Percentiles rank a stretch among this genome's conserved stretches.
Conservation (phyloP, 2,888 invertebrate genomes). For the Zygogramma bicolorata region DNA sequence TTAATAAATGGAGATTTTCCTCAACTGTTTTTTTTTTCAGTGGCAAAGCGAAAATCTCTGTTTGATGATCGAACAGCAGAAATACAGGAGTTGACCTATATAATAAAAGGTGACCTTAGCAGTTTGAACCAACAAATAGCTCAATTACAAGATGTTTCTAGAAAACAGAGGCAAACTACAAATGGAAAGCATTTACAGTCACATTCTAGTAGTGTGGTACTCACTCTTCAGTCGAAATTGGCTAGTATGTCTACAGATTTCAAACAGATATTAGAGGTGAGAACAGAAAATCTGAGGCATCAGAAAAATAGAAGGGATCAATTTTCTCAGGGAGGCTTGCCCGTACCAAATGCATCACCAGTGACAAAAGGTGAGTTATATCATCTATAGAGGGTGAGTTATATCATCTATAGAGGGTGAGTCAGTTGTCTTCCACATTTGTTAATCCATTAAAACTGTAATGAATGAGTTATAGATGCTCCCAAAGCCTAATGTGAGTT, state of each 20-base stretch:
- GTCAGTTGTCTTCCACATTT: too few species aligned
- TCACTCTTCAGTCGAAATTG: conserved; percentile 92
- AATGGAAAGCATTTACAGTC: conserved; percentile 86
- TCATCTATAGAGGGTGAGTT: too few species aligned
- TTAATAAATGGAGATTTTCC: too few species aligned
- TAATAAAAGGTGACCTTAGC: conserved; percentile 96
- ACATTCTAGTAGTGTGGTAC: conserved; percentile 93
- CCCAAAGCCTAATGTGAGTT: too few species aligned
- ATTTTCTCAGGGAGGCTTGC: conserved; percentile 80
- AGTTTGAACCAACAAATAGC: conserved; percentile 97
- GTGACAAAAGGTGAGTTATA: conserved; percentile 67
- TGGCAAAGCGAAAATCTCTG: conserved; percentile 97
- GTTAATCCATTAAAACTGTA: too few species aligned
- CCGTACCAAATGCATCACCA: conserved; percentile 68
- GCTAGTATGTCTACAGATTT: conserved; percentile 98
- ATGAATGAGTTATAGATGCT: too few species aligned
- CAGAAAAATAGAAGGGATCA: conserved; percentile 95
- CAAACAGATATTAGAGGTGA: conserved; percentile 95
- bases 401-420: too few species aligned
- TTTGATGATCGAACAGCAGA: conserved; percentile 97
- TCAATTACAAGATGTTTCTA: conserved; percentile 86
- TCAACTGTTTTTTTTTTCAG: conserved; percentile 70
- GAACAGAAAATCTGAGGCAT: conserved; percentile 97
- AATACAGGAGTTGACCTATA: conserved; percentile 97
- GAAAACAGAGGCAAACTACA: conserved; percentile 74